Evolutionary conservation across 2,797 vertebrate genomes (phyloP).

Genomic region (Tenualosa thibaudeaui): DNA sequence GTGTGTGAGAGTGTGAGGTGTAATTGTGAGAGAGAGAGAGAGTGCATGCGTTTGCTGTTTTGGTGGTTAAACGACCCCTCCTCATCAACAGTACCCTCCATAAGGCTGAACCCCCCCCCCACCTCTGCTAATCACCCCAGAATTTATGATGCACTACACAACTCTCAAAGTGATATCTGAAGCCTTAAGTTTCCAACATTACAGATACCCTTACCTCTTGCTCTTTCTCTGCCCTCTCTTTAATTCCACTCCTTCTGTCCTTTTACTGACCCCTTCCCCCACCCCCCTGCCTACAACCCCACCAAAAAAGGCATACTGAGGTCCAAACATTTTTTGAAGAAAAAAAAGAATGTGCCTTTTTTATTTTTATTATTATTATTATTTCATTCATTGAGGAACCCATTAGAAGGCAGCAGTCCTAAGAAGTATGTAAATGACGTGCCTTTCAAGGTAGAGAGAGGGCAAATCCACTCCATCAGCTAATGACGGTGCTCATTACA

Average conservation of each 20-base stretch:
- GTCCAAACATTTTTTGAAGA: conserved; percentile 4
- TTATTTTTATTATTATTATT: conserved; percentile 73
- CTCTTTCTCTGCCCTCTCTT: background rate
- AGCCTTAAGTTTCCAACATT: conserved; percentile 45
- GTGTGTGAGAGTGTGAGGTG: background rate
- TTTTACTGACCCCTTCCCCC: background rate
- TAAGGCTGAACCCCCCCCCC: background rate
- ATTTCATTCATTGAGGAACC: conserved; percentile 98
- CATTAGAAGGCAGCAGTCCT: conserved; percentile 92
- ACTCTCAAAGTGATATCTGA: conserved; percentile 43
- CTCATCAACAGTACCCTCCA: background rate
- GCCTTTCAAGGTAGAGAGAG: conserved; percentile 97
- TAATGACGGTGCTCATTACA: conserved; percentile 99
- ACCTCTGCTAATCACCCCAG: background rate
- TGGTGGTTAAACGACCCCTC: background rate
- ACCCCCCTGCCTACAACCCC: conserved; percentile 7
- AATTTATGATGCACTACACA: conserved; percentile 50
- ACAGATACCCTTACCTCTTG: conserved; percentile 37
- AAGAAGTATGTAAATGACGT: conserved; percentile 95
- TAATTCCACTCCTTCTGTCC: conserved; percentile 9
- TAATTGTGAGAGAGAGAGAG: background rate
- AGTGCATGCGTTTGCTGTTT: background rate
- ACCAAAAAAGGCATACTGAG: conserved; percentile 1
- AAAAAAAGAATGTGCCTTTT: conserved; percentile 26
- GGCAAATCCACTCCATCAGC: conserved; percentile 99